Percentiles rank a stretch among this genome's conserved stretches.
Conservation (phyloP, 1,140 invertebrate species). For the Aphis craccivora region DNA sequence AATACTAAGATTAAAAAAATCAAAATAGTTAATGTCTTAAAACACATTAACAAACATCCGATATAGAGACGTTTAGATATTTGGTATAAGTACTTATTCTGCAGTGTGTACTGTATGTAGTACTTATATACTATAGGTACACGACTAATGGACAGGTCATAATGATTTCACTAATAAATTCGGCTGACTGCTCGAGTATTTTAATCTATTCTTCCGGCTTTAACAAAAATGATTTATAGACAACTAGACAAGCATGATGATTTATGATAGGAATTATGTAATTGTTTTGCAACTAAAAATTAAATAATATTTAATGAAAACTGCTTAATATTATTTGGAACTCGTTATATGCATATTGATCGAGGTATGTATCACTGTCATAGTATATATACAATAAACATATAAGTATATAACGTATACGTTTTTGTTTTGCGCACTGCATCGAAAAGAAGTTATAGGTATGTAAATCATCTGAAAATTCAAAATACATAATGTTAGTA, state of each 20-base stretch:
- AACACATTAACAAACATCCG: neutral
- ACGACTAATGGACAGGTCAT: neutral
- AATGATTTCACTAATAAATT: neutral
- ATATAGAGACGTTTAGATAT: neutral
- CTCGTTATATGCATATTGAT: neutral
- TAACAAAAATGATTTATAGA: neutral
- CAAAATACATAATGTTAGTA: neutral
- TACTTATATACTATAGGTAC: neutral
- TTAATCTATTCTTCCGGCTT: neutral
- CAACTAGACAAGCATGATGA: neutral
- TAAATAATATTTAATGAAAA: neutral
- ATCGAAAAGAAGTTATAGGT: neutral
- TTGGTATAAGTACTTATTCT: neutral
- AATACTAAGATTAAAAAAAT: neutral
- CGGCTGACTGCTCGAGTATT: neutral
- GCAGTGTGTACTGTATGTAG: neutral
- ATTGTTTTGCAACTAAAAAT: neutral
- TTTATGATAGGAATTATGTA: neutral
- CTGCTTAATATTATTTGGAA: neutral
- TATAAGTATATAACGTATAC: neutral
- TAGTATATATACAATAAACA: neutral
- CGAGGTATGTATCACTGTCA: neutral
- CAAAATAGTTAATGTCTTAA: neutral
- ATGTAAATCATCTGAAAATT: neutral
- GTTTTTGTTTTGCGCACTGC: neutral